Evolutionary conservation across 2,797 vertebrate genomes (phyloP), one percentile per base, ranked within the genome.

Genomic region (Xenentodon cancila): DNA sequence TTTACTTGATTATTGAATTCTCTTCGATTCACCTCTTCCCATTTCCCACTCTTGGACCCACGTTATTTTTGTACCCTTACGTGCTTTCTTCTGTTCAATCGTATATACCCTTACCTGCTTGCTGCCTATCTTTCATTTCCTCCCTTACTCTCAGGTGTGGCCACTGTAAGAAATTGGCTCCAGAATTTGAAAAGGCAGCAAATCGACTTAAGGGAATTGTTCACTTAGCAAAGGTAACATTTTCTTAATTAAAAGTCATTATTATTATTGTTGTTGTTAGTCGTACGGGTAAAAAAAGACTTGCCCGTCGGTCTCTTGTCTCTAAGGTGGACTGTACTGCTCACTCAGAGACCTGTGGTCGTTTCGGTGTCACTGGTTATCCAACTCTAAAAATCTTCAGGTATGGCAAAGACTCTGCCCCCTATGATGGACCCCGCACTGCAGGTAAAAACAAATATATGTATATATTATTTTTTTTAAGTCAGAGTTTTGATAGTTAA

Each of bases 301-400:
- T 30, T 20, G 42, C 19, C 9, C 45, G 20, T 46, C 43, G 67
- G 27, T 65, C 20, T 44, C 48, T 42, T 53, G 27, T 48, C 1
- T 4, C 0, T 22, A 77, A 94, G 93, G 91, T 94, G 70, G 93
- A 94, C 86, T 94, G 93, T 53, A 92, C 91, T 0, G 62, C 73
- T 4, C 77, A 86, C 60, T 50, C 84, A 0, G 86, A 92, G 43
- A 87, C 71, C 0, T 94, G 93, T 54, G 53, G 54, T 5, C 85
- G 77, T 12, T 94, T 92, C 3, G 90, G 88, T 0, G 90, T 93
- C 5, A 86, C 79, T 0, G 92, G 92, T 44, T 94, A 92, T 66
- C 93, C 93, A 1, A 89, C 91, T 1, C 84, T 94, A 48, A 94
- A 92, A 85, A 90, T 94, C 57, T 94, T 94, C 71, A 82, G 90